Base-by-base conservation (phyloP, 1,140 invertebrate genomes). In the Probaryconus sp. region DNA sequence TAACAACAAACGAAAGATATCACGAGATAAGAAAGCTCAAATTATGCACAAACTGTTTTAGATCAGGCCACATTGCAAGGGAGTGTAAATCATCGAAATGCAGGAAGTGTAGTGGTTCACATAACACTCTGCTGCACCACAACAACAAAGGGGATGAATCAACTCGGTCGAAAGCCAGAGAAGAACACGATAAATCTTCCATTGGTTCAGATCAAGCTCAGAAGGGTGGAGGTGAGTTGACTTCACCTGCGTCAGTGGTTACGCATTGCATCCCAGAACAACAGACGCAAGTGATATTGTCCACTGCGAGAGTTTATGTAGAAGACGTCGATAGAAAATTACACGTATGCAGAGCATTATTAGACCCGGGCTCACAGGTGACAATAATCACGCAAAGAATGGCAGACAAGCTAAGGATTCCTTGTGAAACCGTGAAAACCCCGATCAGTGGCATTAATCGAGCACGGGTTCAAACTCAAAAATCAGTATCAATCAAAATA, bases 401-500 rank as follows among this genome's bases (percentile, higher is more conserved):
- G 17, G 13, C 16, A 17, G 10, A 35, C 5, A 51, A 24, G 14
- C 24, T 35, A 21, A 35, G 13, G n/a, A 1, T 51, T 3, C 30
- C 30, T 6, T 9, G n/a, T 0, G 10, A 21, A 38, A 4, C 21
- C 21, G 31, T 38, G 7, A 2, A 55, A 30, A 30, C 30, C 13
- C 26, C 21, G 2, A 6, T 42, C 1, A 55, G 21, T 30, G 51
- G 35, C 1, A 10, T 42, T 11, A 38, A 28, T 40, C 2, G 18
- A 35, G 6, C n/a, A 3, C 14, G 17, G 6, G n/a, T 38, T 30
- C 14, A 14, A 1, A 42, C 30, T 5, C 7, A 40, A 1, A 28
- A 28, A 40, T 42, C 51, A 18, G 37, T 20, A 30, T 17, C 21
- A 42, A 16, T 74, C 9, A 47, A 40, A 48, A 58, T 74, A 7